These are phyloP conservation scores for Gavialis gangeticus DNA, from an alignment of 2,113 vertebrate species.

Conservation along the genomic window DNA sequence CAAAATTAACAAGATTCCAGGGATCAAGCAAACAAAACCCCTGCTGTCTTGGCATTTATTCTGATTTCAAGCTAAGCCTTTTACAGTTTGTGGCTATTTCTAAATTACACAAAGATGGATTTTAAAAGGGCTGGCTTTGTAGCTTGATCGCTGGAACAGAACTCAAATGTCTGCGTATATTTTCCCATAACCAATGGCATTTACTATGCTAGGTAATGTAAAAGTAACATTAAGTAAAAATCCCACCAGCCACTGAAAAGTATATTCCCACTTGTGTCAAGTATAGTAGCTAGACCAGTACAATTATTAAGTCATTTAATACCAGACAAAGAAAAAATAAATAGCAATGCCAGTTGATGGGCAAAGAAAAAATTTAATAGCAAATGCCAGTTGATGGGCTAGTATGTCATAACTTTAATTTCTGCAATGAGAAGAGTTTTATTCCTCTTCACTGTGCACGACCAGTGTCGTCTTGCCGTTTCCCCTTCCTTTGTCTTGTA, in stretches of 20 bases:
- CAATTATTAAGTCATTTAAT: slow-evolving; percentile 75
- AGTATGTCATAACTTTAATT: neutral
- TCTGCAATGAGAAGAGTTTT: neutral
- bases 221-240: slow-evolving; percentile 31
- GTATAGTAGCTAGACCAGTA: slow-evolving; percentile 73
- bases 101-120: slow-evolving; percentile 52
- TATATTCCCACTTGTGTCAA: slow-evolving; percentile 38
- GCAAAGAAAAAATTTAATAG: neutral
- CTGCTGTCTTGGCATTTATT: slow-evolving; percentile 32
- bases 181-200: slow-evolving; percentile 40
- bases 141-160: slow-evolving; percentile 73
- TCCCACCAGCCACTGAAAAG: slow-evolving; percentile 56
- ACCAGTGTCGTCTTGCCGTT: neutral
- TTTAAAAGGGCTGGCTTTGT: slow-evolving; percentile 17
- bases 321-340: neutral
- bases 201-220: slow-evolving; percentile 35
- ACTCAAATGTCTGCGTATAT: slow-evolving; percentile 31
- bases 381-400: slow-evolving; percentile 13
- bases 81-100: slow-evolving; percentile 18
- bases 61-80: slow-evolving; percentile 32
- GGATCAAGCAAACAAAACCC: slow-evolving; percentile 81
- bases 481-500: neutral
- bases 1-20: slow-evolving; percentile 77
- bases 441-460: slow-evolving; percentile 9
- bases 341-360: slow-evolving; percentile 14